Evolutionary conservation across 2,113 vertebrate species (phyloP), one percentile per base, ranked within the genome.

Genomic region (Glaucidium brasilianum): DNA sequence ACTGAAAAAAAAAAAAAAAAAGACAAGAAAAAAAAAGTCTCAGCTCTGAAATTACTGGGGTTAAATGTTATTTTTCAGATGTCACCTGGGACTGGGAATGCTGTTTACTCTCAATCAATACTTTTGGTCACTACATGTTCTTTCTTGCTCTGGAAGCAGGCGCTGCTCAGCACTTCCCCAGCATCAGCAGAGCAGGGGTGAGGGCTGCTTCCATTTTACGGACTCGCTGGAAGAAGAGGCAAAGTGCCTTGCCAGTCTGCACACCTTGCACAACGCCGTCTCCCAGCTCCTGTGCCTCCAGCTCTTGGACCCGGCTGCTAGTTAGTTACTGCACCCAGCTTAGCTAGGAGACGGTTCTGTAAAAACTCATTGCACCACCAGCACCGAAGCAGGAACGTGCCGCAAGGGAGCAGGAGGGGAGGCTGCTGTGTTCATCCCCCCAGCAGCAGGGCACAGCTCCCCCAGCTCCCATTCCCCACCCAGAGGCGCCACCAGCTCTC

Each of bases 181-280:
- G 16, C 35, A 5, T 0, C 20, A 60, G 19, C 1, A 9, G 0
- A 4, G 13, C 62, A 53, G 49, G 11, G 11, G 3, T 26, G 26
- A 47, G 50, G 16, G 32, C 9, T 13, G 3, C 27, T 55, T 34
- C 76, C 67, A 68, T 19, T 23, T 37, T 50, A 67, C 0, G 18
- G 78, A 10, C 18, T 1, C 12, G 50, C 34, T 41, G 3, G 2
- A 58, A 45, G 39, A 56, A 45, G 34, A 30, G n/a, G 11, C 18
- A 9, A 50, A 78, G 10, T 1, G 43, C 47, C 56, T 25, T 12
- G 9, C 23, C 32, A 12, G 15, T 0, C 58, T 22, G 8, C 59
- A 58, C 60, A 10, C n/a, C 58, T 29, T 12, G 26, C 47, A n/a
- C 10, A 10, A 1, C 26, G 53, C 29, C 0, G 4, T 3, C 56